Conservation (phyloP, 2,113 vertebrate genomes). For the Rhynchopsitta pachyrhyncha region DNA sequence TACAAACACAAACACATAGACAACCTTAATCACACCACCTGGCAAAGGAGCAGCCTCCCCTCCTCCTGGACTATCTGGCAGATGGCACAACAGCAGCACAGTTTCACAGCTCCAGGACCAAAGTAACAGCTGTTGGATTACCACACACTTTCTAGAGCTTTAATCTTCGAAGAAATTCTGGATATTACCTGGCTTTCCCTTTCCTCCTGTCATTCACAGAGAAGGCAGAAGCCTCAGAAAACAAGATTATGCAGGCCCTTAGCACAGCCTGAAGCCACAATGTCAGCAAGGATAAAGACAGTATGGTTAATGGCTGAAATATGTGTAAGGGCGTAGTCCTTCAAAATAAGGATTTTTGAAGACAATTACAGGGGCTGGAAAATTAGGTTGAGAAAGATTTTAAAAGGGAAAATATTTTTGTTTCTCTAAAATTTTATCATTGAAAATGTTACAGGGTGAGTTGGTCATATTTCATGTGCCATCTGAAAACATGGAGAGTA, state of each 20-base stretch:
- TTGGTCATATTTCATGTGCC: not conserved
- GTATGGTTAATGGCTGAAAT: not conserved
- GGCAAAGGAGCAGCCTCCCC: not conserved
- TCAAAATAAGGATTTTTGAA: not conserved
- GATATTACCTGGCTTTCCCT: not conserved
- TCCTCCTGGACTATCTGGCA: not conserved
- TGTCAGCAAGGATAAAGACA: not conserved
- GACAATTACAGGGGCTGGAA: not conserved
- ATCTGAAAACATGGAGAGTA: not conserved
- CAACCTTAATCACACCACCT: not conserved
- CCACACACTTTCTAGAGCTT: not conserved
- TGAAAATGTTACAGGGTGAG: not conserved
- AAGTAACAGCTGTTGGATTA: constrained; percentile 24
- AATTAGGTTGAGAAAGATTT: not conserved
- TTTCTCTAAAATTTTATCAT: not conserved
- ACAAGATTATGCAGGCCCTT: not conserved
- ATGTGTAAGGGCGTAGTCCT: not conserved
- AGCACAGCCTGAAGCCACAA: not conserved
- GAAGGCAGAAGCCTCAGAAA: not conserved
- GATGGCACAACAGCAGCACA: constrained; percentile 29
- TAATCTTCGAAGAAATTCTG: constrained; percentile 7
- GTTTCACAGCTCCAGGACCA: not conserved
- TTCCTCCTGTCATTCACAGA: not conserved
- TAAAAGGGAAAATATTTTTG: not conserved
- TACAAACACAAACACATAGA: not conserved